Base-by-base conservation (phyloP, 2,888 invertebrate genomes). In the Drosophila suboccidentalis region DNA sequence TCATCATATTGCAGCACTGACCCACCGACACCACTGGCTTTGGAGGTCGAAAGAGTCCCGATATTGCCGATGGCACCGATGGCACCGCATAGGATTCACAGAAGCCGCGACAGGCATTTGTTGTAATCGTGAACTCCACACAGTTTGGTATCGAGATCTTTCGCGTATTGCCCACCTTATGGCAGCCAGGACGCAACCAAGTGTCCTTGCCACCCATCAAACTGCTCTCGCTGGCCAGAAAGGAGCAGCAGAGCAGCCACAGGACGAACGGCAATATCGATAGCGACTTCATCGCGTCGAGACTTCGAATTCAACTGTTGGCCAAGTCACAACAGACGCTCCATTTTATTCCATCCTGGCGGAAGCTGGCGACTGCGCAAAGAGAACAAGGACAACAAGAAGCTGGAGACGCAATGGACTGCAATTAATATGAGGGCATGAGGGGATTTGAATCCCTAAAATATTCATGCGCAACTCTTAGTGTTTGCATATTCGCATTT, bases 1-100 rank as follows among this genome's bases (percentile, higher is more conserved):
- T 97, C 95, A 97, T 96, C 87, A 97, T 97, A 92, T 97, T 97
- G 93, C 97, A 97, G 92, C 97, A 97, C 91, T 97, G 96, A 10
- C 97, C 97, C 38, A 97, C 94, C 0, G 97, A 97, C 2, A 96
- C 96, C 63, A 96, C 95, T 1, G 95, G 94, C 85, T 96, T 94
- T 29, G 93, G 92, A 5, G 93, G 93, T 76, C 94, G 94, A 15
- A 89, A 88, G 4, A 89, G 70, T 10, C 86, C 83, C 0, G 44
- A 15, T 17, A 76, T 4, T 3, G 54, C 53, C 74, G 87, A 87
- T 4, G 91, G 91, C 54, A 94, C 93, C 75, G 97, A 96, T 0
- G 97, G 97, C 47, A 97, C 94, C 2, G 97, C 96, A 95, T 96
- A 97, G 3, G 97, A 97, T 90, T 96, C 96, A 92, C 97, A 98